phyloP scores from a whole-genome alignment of 1,140 invertebrate genomes.

The Temnothorax curvispinosus region DNA sequence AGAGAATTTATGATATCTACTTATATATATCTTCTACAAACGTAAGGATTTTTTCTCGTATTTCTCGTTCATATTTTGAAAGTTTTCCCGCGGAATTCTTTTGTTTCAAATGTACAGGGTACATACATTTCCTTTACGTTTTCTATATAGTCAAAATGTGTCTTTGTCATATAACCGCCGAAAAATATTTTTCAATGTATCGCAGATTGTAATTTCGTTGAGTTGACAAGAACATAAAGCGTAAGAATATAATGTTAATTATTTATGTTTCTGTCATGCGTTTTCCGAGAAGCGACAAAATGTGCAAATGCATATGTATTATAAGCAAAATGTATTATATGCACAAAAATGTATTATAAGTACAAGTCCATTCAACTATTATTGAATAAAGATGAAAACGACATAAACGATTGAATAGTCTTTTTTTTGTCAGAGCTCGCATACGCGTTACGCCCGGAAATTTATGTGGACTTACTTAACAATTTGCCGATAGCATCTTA shows the following conservation, averaged over 20 bases:
- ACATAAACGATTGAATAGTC: background rate
- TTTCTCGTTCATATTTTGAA: background rate
- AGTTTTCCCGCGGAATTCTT: background rate
- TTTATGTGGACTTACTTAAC: background rate
- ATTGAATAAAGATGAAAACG: background rate
- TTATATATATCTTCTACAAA: background rate
- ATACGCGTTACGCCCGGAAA: background rate
- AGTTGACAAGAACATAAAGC: background rate
- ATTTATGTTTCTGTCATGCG: background rate
- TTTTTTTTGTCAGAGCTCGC: background rate
- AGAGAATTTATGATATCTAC: background rate
- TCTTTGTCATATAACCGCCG: background rate
- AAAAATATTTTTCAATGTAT: background rate
- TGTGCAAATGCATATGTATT: background rate
- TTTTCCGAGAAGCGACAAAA: background rate
- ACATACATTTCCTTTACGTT: background rate
- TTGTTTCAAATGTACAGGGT: background rate
- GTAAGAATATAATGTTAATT: background rate
- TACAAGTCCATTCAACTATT: background rate
- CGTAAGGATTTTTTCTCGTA: background rate
- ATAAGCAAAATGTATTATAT: background rate
- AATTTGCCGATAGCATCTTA: slow-evolving; percentile 27
- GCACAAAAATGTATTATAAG: no score
- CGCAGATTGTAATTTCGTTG: background rate
- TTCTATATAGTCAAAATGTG: background rate